These are phyloP conservation scores for Coenonympha arcania DNA, from an alignment of 2,888 invertebrate species.

Conservation along the genomic window DNA sequence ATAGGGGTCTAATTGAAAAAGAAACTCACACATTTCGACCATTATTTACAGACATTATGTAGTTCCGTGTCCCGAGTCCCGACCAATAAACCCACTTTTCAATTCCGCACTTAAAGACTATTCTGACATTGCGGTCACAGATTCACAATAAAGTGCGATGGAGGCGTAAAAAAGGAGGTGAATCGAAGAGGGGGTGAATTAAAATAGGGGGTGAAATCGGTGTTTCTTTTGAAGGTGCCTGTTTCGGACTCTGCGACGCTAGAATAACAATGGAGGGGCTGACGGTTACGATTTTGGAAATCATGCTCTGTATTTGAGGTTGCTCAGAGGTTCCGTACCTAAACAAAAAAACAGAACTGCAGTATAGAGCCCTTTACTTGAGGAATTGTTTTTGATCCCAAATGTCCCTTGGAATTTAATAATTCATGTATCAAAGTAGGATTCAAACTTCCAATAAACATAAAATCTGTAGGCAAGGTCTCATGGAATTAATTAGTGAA, in stretches of 20 bases:
- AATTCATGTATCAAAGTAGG: no score
- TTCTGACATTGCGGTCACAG: conserved; percentile 50
- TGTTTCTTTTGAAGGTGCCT: conserved; percentile 46
- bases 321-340: conserved; percentile 31
- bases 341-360: no score
- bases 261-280: conserved; percentile 40
- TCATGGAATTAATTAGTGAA: no score
- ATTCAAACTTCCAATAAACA: no score
- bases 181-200: conserved; percentile 43
- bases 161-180: no score
- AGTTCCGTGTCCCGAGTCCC: conserved; percentile 18
- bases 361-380: no score
- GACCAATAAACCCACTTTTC: conserved; percentile 22
- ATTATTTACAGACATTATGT: no score
- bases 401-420: no score
- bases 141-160: conserved; percentile 48
- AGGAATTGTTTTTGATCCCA: no score
- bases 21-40: no score
- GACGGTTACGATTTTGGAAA: conserved; percentile 29
- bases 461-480: no score
- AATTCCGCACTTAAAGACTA: conserved; percentile 25
- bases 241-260: conserved; percentile 16
- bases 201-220: conserved; percentile 50
- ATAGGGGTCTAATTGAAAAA: no score
- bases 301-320: conserved; percentile 36